Evolutionary conservation across 2,888 invertebrate species (phyloP).

Genomic region (Tenthredo distinguenda): DNA sequence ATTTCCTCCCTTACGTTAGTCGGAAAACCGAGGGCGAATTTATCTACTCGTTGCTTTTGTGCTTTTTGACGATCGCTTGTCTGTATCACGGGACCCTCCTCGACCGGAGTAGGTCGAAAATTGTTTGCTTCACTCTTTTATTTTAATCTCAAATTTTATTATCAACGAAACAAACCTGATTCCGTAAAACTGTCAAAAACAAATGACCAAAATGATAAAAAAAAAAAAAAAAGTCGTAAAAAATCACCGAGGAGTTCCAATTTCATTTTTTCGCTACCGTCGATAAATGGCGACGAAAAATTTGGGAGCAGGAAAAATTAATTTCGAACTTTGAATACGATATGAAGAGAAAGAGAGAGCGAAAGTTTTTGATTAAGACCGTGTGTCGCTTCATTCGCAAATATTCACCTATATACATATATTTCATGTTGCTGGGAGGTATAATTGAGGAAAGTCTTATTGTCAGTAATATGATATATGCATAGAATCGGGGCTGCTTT

Average conservation of each 20-base stretch:
- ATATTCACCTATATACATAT: neutral
- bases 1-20: neutral
- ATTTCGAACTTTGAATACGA: neutral
- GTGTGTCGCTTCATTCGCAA: neutral
- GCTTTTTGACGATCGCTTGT: constrained; percentile 17
- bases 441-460: neutral
- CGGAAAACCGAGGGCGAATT: constrained; percentile 23
- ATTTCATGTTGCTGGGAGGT: neutral
- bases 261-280: neutral
- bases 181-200: no score
- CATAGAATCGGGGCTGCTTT: neutral
- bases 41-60: constrained; percentile 30
- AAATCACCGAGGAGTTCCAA: neutral
- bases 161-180: no score
- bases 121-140: neutral
- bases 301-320: neutral
- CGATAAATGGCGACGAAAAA: neutral
- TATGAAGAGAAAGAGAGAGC: neutral
- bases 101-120: neutral
- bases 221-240: neutral
- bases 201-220: neutral
- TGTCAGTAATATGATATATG: neutral
- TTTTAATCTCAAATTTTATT: neutral
- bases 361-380: neutral
- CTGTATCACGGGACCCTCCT: constrained; percentile 7